These are phyloP conservation scores for Sebastes flavidus DNA, from an alignment of 2,797 vertebrate genomes.

Conservation along the genomic window DNA sequence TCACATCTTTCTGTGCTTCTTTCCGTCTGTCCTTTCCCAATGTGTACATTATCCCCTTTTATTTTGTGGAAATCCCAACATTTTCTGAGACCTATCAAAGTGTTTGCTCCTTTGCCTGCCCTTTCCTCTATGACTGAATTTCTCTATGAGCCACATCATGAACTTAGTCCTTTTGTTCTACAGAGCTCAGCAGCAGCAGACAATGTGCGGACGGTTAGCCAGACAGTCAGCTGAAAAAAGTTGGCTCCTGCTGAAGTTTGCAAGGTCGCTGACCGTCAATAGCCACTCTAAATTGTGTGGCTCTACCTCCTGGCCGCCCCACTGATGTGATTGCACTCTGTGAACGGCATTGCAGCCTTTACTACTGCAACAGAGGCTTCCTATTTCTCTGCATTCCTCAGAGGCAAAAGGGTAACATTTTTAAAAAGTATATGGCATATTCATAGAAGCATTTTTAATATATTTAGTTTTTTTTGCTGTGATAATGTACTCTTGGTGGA, in stretches of 20 bases:
- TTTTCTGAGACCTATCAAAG: not conserved
- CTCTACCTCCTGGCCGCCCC: not conserved
- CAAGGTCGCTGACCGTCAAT: constrained; percentile 49
- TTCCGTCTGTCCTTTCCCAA: not conserved
- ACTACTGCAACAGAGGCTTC: not conserved
- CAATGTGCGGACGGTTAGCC: not conserved
- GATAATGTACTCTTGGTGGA: not conserved
- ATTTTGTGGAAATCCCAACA: not conserved
- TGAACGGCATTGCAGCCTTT: not conserved
- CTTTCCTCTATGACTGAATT: not conserved
- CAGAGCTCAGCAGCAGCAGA: not conserved
- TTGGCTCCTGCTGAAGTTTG: constrained; percentile 33
- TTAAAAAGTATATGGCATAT: not conserved
- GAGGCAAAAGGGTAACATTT: not conserved
- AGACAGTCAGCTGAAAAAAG: constrained; percentile 3
- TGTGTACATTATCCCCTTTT: not conserved
- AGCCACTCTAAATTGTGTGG: constrained; percentile 14
- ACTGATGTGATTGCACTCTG: constrained; percentile 43
- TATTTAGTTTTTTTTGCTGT: not conserved
- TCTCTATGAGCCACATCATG: not conserved
- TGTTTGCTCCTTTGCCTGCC: not conserved
- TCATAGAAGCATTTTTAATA: not conserved
- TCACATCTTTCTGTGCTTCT: not conserved
- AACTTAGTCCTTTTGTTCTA: not conserved
- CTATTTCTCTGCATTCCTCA: not conserved